Evolutionary conservation across 2,113 vertebrate species (phyloP).

Genomic region (Notechis scutatus): DNA sequence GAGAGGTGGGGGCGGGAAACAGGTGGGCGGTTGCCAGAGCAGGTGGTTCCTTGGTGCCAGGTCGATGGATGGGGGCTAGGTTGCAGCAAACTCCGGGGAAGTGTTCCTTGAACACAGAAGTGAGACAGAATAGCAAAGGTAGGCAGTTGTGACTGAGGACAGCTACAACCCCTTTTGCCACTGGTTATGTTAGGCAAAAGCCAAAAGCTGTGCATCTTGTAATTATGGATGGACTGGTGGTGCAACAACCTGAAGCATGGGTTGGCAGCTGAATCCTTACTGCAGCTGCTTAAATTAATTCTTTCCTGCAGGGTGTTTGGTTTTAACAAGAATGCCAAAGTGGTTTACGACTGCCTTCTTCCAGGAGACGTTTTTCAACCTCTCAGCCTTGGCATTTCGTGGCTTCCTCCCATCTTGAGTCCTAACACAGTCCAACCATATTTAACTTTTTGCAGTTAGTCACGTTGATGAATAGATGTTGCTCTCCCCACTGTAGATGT

Average conservation of each 20-base stretch:
- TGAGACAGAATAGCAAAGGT: neutral
- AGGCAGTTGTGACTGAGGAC: neutral
- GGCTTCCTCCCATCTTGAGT: neutral
- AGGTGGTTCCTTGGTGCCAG: neutral
- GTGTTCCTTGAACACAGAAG: neutral
- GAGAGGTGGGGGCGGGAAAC: neutral
- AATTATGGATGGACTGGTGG: neutral
- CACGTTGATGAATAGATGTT: neutral
- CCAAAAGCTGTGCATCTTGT: neutral
- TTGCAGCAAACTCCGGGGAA: neutral
- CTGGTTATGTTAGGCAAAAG: neutral
- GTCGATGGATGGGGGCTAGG: neutral
- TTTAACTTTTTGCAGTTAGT: neutral
- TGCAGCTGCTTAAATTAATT: neutral
- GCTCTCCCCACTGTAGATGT: neutral
- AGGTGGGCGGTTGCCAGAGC: neutral
- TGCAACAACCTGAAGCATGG: neutral
- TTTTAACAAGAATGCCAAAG: neutral
- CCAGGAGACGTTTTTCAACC: neutral
- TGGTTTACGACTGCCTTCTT: neutral
- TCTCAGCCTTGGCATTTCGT: neutral
- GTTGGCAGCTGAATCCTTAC: neutral
- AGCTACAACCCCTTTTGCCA: neutral
- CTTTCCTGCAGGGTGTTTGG: neutral
- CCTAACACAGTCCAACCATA: neutral